Evolutionary conservation across 2,888 invertebrate genomes (phyloP).

Genomic region (Gibbula magus): DNA sequence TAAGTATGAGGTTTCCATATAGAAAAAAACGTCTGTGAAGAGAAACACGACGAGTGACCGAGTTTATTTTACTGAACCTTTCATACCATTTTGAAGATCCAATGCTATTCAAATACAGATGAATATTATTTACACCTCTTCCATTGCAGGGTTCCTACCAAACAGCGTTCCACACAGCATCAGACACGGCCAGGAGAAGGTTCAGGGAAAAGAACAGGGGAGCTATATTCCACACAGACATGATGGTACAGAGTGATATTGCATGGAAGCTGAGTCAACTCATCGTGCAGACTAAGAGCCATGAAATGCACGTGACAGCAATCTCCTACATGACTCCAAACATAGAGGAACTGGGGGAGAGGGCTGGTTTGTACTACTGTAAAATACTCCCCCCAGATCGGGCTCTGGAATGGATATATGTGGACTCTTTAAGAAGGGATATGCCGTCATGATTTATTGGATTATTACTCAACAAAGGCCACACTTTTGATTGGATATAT

Average conservation of each 20-base stretch:
- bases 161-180: constrained; percentile 40
- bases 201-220: constrained; percentile 36
- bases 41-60: no score
- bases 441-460: constrained; percentile 1
- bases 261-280: constrained; percentile 39
- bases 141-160: constrained; percentile 36
- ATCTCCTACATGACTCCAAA: constrained; percentile 36
- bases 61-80: no score
- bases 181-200: constrained; percentile 31
- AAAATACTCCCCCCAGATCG: constrained; percentile 40
- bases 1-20: no score
- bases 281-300: constrained; percentile 18
- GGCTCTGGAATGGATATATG: constrained; percentile 45
- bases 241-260: constrained; percentile 33
- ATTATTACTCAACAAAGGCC: no score
- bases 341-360: constrained; percentile 17
- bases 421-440: constrained; percentile 35
- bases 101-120: no score
- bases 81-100: no score
- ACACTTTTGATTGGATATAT: no score
- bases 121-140: not conserved
- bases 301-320: constrained; percentile 41
- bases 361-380: constrained; percentile 41
- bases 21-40: no score
- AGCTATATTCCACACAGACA: constrained; percentile 39